A percentile compares a stretch with the other conserved stretches of the same genome.
Evolutionary conservation across 2,888 invertebrate genomes (phyloP).

Genomic region (Coleophora deauratella): DNA sequence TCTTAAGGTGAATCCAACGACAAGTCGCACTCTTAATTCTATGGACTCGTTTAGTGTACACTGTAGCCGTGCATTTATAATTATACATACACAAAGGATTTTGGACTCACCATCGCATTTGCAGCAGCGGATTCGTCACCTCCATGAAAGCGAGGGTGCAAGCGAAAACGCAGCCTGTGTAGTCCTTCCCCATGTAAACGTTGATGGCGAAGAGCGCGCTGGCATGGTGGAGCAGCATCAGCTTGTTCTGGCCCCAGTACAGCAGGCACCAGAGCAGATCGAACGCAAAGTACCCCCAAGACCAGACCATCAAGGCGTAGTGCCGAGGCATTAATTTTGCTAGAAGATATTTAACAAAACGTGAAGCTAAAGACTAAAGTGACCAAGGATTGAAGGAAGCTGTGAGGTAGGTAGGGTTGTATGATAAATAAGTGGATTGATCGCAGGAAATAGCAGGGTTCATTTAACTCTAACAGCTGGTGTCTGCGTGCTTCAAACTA

Average conservation of each 20-base stretch:
- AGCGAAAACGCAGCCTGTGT: conserved; percentile 66
- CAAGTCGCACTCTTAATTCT: too few species aligned
- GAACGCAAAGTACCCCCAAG: conserved; percentile 77
- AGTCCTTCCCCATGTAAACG: conserved; percentile 61
- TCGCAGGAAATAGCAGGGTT: too few species aligned
- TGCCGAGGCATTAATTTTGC: conserved; percentile 41
- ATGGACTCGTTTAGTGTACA: too few species aligned
- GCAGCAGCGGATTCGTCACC: conserved; percentile 76
- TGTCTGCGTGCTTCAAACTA: too few species aligned
- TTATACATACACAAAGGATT: too few species aligned
- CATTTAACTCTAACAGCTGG: too few species aligned
- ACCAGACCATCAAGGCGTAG: conserved; percentile 66
- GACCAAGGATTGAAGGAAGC: too few species aligned
- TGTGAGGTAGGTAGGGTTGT: too few species aligned
- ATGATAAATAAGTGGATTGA: too few species aligned
- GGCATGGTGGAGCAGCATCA: conserved; percentile 73
- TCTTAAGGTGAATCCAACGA: too few species aligned
- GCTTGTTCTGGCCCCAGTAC: conserved; percentile 59
- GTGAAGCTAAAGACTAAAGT: too few species aligned
- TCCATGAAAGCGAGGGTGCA: conserved; percentile 75
- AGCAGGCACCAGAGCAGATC: conserved; percentile 75
- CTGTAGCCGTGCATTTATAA: too few species aligned
- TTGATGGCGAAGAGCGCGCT: conserved; percentile 66
- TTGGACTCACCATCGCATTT: conserved; percentile 71
- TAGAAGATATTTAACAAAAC: conserved; percentile 22